phyloP scores from a whole-genome alignment of 1,140 invertebrate genomes.

The Adelges cooleyi region DNA sequence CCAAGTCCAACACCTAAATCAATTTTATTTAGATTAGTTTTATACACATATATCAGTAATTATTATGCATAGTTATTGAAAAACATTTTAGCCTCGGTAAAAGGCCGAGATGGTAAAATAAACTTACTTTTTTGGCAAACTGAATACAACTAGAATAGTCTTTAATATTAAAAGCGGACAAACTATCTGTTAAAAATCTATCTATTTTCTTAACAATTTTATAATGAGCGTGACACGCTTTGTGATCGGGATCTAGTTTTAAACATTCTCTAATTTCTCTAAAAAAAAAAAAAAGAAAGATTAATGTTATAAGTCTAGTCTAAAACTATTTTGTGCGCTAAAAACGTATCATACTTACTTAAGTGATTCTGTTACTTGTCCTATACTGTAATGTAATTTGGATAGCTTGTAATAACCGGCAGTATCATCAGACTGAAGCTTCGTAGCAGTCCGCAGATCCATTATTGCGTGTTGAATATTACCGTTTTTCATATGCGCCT shows the following conservation, averaged over 20 bases:
- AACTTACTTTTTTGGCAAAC: slow-evolving; percentile 55
- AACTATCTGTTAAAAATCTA: slow-evolving; percentile 66
- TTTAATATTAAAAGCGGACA: slow-evolving; percentile 53
- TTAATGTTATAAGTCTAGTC: slow-evolving; percentile 5
- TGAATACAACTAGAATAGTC: slow-evolving; percentile 65
- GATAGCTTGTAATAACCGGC: slow-evolving; percentile 75
- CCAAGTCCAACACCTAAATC: slow-evolving; percentile 48
- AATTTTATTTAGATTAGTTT: too few species aligned
- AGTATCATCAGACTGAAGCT: slow-evolving; percentile 83
- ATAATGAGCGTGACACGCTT: slow-evolving; percentile 89
- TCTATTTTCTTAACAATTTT: slow-evolving; percentile 95
- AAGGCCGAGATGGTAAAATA: too few species aligned
- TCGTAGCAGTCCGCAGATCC: slow-evolving; percentile 81
- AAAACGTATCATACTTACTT: slow-evolving; percentile 58
- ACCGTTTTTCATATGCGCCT: slow-evolving; percentile 66
- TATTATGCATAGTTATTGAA: too few species aligned
- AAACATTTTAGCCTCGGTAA: too few species aligned
- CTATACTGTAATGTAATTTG: slow-evolving; percentile 73
- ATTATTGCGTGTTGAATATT: slow-evolving; percentile 78
- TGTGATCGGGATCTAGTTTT: slow-evolving; percentile 95
- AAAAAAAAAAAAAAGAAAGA: slow-evolving; percentile 35
- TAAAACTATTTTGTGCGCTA: slow-evolving; percentile 31
- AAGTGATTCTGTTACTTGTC: slow-evolving; percentile 81
- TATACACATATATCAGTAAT: too few species aligned
- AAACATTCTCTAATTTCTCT: slow-evolving; percentile 93